phyloP scores from a whole-genome alignment of 2,797 vertebrate genomes.

The Diglossa cyanea region DNA sequence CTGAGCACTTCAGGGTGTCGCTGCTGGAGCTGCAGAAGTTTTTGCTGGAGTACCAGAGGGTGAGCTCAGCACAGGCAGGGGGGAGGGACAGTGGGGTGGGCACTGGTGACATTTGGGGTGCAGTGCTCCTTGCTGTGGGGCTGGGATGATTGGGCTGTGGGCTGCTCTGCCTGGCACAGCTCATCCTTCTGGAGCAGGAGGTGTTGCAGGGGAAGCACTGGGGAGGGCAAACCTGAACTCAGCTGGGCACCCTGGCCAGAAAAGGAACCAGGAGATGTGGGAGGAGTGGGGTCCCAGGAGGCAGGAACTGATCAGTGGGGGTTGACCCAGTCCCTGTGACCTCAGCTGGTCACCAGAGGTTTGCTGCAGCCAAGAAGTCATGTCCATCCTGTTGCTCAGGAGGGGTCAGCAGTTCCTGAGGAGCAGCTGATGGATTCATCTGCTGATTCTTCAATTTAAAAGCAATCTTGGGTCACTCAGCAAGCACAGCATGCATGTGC shows the following conservation, averaged over 20 bases:
- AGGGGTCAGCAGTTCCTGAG: neutral
- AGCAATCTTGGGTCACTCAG: neutral
- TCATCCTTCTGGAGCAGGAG: neutral
- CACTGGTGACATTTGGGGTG: fast-evolving
- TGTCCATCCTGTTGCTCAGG: neutral
- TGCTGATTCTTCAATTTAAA: neutral
- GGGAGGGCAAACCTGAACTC: neutral
- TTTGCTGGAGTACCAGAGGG: slow-evolving; percentile 90
- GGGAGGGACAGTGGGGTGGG: neutral
- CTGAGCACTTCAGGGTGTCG: slow-evolving; percentile 84
- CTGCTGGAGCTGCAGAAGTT: slow-evolving; percentile 91
- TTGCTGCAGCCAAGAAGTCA: neutral
- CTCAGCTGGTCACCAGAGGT: neutral
- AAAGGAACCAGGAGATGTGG: neutral
- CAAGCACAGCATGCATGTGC: neutral
- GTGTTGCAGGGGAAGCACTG: fast-evolving
- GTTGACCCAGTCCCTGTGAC: neutral
- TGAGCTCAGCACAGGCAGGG: slow-evolving; percentile 48
- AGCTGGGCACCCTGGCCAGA: neutral
- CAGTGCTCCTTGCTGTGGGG: neutral
- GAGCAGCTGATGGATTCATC: neutral
- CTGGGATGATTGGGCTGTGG: neutral
- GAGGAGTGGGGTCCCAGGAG: neutral
- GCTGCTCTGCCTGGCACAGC: neutral
- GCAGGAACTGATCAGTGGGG: neutral